phyloP scores from a whole-genome alignment of 2,888 invertebrate species.

The Clostera curtula region DNA sequence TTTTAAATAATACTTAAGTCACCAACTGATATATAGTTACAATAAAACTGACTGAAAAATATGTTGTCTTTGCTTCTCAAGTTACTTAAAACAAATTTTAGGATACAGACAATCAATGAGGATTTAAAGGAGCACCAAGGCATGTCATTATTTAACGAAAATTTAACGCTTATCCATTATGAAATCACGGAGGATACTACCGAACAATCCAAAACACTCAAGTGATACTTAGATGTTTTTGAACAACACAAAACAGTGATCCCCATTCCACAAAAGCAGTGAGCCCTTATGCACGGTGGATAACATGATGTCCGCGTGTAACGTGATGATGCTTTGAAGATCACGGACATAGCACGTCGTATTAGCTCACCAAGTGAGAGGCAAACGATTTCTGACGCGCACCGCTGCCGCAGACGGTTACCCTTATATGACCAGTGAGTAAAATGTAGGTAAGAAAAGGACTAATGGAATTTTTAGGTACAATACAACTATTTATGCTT shows the following conservation, averaged over 20 bases:
- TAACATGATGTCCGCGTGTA: slow-evolving; percentile 47
- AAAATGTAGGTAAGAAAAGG: no score
- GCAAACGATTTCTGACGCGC: slow-evolving; percentile 57
- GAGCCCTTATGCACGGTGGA: slow-evolving; percentile 66
- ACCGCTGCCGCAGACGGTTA: slow-evolving; percentile 18
- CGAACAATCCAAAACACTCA: not conserved
- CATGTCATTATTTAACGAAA: no score
- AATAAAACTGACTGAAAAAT: slow-evolving; percentile 1
- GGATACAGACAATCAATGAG: no score
- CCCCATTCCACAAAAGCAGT: slow-evolving; percentile 68
- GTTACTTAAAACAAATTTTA: no score
- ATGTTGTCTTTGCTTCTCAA: no score
- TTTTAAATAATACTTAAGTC: not conserved
- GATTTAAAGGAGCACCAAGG: no score
- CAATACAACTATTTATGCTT: no score
- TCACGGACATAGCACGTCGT: slow-evolving; percentile 46
- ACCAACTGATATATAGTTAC: not conserved
- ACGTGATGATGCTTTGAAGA: slow-evolving; percentile 53
- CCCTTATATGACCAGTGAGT: slow-evolving; percentile 13
- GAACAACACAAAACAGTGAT: slow-evolving; percentile 41
- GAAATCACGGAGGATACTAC: not conserved
- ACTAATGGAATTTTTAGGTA: no score
- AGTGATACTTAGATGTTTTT: slow-evolving; percentile 41
- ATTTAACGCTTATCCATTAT: no score
- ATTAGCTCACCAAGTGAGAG: slow-evolving; percentile 65